Conservation (phyloP, 2,888 invertebrate species). For the Linyphia triangularis region DNA sequence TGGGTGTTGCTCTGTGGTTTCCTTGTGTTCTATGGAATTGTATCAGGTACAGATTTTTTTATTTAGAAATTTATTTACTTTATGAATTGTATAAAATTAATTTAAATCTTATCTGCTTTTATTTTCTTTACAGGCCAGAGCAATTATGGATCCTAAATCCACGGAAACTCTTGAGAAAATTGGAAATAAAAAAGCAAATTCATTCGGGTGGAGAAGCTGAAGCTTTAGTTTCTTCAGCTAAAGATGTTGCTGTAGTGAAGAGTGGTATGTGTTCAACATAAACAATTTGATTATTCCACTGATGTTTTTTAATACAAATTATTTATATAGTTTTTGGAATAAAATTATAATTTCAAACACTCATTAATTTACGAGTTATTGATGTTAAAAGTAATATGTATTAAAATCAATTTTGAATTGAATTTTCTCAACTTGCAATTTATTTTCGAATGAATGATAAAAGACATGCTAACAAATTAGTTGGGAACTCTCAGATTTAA, state of each 20-base stretch:
- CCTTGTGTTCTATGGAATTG: constrained; percentile 98
- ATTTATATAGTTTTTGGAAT: no score
- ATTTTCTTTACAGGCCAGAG: constrained; percentile 84
- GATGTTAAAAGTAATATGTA: no score
- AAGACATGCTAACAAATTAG: no score
- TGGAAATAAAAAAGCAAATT: constrained; percentile 57
- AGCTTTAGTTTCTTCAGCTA: constrained; percentile 70
- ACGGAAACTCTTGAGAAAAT: constrained; percentile 85
- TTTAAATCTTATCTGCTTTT: background rate
- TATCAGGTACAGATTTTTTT: constrained; percentile 84
- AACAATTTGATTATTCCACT: no score
- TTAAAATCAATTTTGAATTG: no score
- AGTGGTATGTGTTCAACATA: constrained; percentile 52
- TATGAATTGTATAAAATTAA: background rate
- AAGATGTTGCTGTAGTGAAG: constrained; percentile 50
- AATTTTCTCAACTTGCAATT: no score
- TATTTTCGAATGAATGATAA: no score
- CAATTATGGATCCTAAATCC: constrained; percentile 96
- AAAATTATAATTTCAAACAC: no score
- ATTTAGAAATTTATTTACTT: background rate
- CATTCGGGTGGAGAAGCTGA: constrained; percentile 74
- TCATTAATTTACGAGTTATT: no score
- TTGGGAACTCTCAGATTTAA: no score
- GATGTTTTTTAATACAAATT: no score
- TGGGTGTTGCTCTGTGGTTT: constrained; percentile 96